These are phyloP conservation scores for Hylyphantes graminicola DNA, from an alignment of 1,140 invertebrate genomes.

Conservation along the genomic window DNA sequence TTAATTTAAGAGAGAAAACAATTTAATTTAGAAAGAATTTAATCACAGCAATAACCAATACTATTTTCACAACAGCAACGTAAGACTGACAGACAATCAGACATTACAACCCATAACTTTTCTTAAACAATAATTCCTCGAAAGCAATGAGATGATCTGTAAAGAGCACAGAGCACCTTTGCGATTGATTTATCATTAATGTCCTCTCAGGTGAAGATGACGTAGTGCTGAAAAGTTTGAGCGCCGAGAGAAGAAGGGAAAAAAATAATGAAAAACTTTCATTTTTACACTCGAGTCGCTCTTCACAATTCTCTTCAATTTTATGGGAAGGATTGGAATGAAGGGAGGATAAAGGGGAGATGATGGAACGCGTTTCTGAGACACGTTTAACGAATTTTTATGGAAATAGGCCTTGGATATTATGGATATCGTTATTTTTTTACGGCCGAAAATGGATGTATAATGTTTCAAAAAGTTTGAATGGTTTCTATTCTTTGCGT, in stretches of 20 bases:
- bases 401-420: background rate
- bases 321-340: background rate
- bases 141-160: background rate
- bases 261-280: too few relatives aligned
- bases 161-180: background rate
- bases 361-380: background rate
- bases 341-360: background rate
- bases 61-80: too few relatives aligned
- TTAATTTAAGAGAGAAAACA: too few relatives aligned
- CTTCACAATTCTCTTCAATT: background rate
- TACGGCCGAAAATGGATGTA: background rate
- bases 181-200: constrained; percentile 45
- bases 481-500: too few relatives aligned
- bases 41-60: too few relatives aligned
- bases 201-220: constrained; percentile 16
- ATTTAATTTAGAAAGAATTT: too few relatives aligned
- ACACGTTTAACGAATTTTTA: constrained; percentile 3
- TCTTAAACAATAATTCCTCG: too few relatives aligned
- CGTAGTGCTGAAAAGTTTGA: constrained; percentile 11
- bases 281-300: background rate
- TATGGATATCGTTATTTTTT: background rate
- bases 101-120: too few relatives aligned
- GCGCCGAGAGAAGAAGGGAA: background rate
- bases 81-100: too few relatives aligned
- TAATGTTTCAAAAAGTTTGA: too few relatives aligned